These are phyloP conservation scores for Embiotoca jacksoni DNA, from an alignment of 2,113 vertebrate species.

Conservation along the genomic window DNA sequence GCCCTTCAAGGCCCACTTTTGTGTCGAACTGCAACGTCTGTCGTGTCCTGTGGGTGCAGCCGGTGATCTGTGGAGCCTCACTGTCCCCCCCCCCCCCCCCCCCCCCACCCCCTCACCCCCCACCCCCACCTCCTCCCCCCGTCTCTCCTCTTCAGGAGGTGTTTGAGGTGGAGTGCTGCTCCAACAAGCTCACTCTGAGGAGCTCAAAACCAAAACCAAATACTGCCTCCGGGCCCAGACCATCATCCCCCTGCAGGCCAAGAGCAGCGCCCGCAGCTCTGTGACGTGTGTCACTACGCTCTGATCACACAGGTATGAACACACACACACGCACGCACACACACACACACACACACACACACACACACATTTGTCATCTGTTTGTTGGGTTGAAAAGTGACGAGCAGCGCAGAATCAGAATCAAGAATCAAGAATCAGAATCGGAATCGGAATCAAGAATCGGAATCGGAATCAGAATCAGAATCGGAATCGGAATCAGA, in stretches of 20 bases:
- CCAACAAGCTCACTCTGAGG: conserved; percentile 59
- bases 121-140: not conserved
- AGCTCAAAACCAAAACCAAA: conserved; percentile 45
- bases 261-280: conserved; percentile 63
- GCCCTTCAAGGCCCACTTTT: not conserved
- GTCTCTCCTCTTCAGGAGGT: conserved; percentile 55
- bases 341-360: not conserved
- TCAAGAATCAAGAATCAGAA: no score
- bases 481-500: no score
- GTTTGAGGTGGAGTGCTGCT: conserved; percentile 59
- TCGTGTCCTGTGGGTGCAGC: not conserved
- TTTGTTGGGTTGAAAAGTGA: no score
- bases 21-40: not conserved
- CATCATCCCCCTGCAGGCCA: conserved; percentile 52
- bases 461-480: no score
- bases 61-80: not conserved
- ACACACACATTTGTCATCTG: not conserved
- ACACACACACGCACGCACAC: not conserved
- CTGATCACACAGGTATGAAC: conserved; percentile 54
- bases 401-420: no score
- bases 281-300: conserved; percentile 63
- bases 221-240: conserved; percentile 82
- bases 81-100: not conserved
- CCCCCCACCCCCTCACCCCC: not conserved
- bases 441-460: no score